A percentile compares a stretch with the other conserved stretches of the same genome.
Conservation (phyloP, 2,113 vertebrate species). For the Oreochromis tanganicae region DNA sequence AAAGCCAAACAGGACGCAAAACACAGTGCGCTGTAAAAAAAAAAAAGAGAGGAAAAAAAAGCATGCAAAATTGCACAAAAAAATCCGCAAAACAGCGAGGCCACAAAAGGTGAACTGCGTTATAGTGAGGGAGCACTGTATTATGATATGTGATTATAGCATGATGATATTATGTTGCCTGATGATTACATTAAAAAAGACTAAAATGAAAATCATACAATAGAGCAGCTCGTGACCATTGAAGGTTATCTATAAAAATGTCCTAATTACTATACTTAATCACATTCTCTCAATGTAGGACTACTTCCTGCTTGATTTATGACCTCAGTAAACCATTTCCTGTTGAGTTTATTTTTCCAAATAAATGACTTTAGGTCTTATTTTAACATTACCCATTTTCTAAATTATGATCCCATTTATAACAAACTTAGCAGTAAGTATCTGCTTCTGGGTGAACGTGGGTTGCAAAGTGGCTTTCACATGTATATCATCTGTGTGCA, state of each 20-base stretch:
- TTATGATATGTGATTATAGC: background rate
- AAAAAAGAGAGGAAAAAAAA: background rate
- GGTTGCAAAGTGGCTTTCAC: background rate
- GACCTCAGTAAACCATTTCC: background rate
- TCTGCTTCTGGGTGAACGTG: background rate
- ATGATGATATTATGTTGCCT: background rate
- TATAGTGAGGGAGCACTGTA: background rate
- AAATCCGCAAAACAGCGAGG: background rate
- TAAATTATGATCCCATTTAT: background rate
- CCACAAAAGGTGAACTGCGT: background rate
- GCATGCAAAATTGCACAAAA: background rate
- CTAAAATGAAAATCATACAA: background rate
- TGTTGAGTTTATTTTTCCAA: background rate
- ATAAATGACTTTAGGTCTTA: background rate
- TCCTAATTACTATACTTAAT: background rate
- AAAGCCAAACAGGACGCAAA: background rate
- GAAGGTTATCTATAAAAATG: background rate
- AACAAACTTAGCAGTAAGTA: background rate
- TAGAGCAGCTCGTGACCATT: accelerated
- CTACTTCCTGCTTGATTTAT: background rate
- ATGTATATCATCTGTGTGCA: background rate
- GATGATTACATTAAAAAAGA: background rate
- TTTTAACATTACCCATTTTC: background rate
- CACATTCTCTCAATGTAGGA: background rate
- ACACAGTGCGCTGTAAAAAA: background rate